Evolutionary conservation across 2,797 vertebrate genomes (phyloP), one percentile per base, ranked within the genome.

Genomic region (Tarsius wallacei): DNA sequence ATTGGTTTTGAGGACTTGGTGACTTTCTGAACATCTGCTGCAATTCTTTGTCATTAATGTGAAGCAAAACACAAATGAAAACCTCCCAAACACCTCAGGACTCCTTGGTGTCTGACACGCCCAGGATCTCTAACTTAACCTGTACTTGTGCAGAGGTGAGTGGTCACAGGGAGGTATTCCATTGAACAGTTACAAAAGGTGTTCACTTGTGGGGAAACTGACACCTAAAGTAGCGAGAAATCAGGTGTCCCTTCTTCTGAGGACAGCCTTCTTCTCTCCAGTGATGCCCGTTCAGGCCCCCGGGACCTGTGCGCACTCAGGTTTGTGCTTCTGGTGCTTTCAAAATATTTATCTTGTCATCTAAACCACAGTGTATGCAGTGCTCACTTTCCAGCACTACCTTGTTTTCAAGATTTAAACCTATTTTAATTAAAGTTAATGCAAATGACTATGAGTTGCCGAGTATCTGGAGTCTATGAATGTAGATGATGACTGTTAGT

Each of bases 371-470:
- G 9, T 6, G 51, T 64, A 47, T 31, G 7, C 15, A 3, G 51
- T 21, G 33, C 49, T 84, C 82, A 10, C 8, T 80, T 86, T 64
- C n/a, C 51, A 66, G 68, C 70, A 36, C 84, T 26, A 73, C 76
- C 51, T 64, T 33, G 16, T 71, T 68, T 95, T 82, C 7, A 31
- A 89, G 36, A 83, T 76, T 21, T 73, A n/a, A 47, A 73, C 63
- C 68, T 21, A 7, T 70, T 93, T 61, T 49, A 12, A 33, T 24
- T 57, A 10, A 83, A 84, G 87, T 73, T 66, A 42, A 70, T 2
- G 7, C 63, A 74, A 70, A 49, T 6, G 21, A 51, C 59, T 71
- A 31, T 90, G 87, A 70, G 63, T 85, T 74, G 89, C 97, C 94
- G 61, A 57, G 26, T 73, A 26, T 33, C 36, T 57, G 15, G 73